A percentile compares a stretch with the other conserved stretches of the same genome.
phyloP scores from a whole-genome alignment of 2,113 vertebrate species.

The Anthoscopus minutus region DNA sequence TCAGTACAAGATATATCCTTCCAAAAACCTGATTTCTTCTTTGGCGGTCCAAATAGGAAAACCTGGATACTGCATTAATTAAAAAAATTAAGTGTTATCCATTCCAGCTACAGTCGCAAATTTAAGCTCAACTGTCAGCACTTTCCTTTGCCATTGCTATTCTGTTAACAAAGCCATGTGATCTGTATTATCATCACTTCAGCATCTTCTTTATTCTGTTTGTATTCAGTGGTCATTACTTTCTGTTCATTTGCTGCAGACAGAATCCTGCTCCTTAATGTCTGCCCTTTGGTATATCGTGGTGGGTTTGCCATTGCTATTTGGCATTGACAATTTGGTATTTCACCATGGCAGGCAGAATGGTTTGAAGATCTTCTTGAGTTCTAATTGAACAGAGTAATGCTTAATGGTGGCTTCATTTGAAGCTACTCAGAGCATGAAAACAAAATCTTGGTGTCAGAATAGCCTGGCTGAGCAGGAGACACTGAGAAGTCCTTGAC shows the following conservation, averaged over 20 bases:
- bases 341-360: not conserved
- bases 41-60: not conserved
- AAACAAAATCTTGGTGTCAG: not conserved
- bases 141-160: not conserved
- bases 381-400: not conserved
- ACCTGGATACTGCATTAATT: not conserved
- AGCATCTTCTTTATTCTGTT: not conserved
- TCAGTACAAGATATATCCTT: not conserved
- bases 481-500: not conserved
- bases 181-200: not conserved
- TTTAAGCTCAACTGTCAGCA: not conserved
- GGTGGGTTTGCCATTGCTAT: not conserved
- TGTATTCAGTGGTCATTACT: not conserved
- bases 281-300: not conserved
- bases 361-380: not conserved
- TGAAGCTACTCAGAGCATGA: not conserved
- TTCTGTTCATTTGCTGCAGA: not conserved
- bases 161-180: not conserved
- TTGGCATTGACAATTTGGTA: not conserved
- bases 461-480: not conserved
- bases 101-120: not conserved
- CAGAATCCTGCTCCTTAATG: not conserved
- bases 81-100: not conserved
- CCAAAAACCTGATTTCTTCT: not conserved
- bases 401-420: not conserved